Percentiles rank a stretch among this genome's conserved stretches.
These are phyloP conservation scores for Clusia tigrina DNA, from an alignment of 2,888 invertebrate genomes.

Conservation along the genomic window DNA sequence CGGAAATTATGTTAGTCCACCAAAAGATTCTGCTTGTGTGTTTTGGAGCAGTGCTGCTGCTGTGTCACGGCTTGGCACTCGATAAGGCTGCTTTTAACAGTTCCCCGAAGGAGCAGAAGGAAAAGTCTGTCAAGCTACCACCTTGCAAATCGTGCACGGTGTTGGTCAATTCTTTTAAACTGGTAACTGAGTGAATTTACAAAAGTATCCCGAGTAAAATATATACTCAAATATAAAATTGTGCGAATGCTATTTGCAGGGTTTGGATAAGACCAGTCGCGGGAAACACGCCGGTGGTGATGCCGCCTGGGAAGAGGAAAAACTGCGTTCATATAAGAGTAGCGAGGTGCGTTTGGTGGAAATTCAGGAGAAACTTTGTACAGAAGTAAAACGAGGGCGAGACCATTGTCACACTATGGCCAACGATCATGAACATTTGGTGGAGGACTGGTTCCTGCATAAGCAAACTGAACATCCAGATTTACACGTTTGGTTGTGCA, in stretches of 20 bases:
- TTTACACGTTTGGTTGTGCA: slow-evolving; percentile 79
- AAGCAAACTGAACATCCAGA: slow-evolving; percentile 69
- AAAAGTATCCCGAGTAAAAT: background rate
- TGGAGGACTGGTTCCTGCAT: slow-evolving; percentile 91
- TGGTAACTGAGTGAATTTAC: slow-evolving; percentile 46
- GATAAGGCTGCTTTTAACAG: slow-evolving; percentile 28
- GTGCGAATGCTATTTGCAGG: slow-evolving; percentile 66
- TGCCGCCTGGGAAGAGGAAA: slow-evolving; percentile 92
- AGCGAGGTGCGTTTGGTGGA: slow-evolving; percentile 92
- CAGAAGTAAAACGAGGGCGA: slow-evolving; percentile 75
- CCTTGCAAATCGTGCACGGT: slow-evolving; percentile 82
- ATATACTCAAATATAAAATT: background rate
- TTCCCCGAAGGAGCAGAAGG: slow-evolving; percentile 45
- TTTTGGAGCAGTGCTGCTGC: background rate
- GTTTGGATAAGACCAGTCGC: slow-evolving; percentile 81
- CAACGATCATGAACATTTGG: slow-evolving; percentile 79
- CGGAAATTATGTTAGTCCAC: too few relatives aligned
- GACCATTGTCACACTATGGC: slow-evolving; percentile 85
- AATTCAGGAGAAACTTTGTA: slow-evolving; percentile 87
- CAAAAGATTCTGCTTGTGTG: too few relatives aligned
- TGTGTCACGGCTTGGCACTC: slow-evolving; percentile 6
- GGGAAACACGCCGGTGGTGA: slow-evolving; percentile 94
- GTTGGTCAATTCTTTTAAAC: slow-evolving; percentile 78
- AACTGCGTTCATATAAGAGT: slow-evolving; percentile 79
- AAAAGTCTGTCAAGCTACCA: slow-evolving; percentile 68